Evolutionary conservation across 2,888 invertebrate species (phyloP).

Genomic region (Pristionchus maxplancki): DNA sequence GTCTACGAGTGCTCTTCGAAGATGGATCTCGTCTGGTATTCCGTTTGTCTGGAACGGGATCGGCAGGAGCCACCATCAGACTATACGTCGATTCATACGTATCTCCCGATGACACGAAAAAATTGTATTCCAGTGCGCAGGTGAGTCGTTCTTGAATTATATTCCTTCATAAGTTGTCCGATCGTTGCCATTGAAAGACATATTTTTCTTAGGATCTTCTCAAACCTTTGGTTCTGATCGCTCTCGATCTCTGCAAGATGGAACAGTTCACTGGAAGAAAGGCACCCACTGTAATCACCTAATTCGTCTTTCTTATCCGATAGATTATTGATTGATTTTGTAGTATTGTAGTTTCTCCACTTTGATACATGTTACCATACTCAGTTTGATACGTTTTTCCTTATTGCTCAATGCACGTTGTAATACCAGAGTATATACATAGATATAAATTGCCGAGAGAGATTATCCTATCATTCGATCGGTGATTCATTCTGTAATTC

Average conservation of each 20-base stretch:
- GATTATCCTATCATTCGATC: constrained; percentile 23
- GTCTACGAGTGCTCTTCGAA: constrained; percentile 92
- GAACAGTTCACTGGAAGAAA: constrained; percentile 90
- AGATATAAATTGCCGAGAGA: background rate
- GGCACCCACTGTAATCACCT: constrained; percentile 95
- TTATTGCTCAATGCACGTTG: constrained; percentile 31
- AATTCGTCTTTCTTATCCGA: constrained; percentile 53
- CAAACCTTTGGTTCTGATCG: constrained; percentile 91
- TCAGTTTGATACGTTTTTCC: constrained; percentile 31
- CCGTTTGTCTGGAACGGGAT: constrained; percentile 97
- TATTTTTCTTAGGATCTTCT: constrained; percentile 83
- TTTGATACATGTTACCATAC: constrained; percentile 29
- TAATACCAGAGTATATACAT: constrained; percentile 36
- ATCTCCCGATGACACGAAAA: constrained; percentile 85
- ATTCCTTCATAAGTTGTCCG: background rate
- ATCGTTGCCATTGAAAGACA: too few relatives aligned
- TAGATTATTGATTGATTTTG: background rate
- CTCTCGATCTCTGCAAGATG: constrained; percentile 88
- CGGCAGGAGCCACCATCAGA: constrained; percentile 96
- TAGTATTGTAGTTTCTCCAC: background rate
- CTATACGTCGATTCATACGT: constrained; percentile 90
- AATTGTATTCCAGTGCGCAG: constrained; percentile 80
- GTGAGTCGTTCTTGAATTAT: constrained; percentile 69
- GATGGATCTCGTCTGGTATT: constrained; percentile 95
- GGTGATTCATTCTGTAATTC: background rate